Base-by-base conservation (phyloP, 1,140 invertebrate genomes). In the Bombyx mandarina region DNA sequence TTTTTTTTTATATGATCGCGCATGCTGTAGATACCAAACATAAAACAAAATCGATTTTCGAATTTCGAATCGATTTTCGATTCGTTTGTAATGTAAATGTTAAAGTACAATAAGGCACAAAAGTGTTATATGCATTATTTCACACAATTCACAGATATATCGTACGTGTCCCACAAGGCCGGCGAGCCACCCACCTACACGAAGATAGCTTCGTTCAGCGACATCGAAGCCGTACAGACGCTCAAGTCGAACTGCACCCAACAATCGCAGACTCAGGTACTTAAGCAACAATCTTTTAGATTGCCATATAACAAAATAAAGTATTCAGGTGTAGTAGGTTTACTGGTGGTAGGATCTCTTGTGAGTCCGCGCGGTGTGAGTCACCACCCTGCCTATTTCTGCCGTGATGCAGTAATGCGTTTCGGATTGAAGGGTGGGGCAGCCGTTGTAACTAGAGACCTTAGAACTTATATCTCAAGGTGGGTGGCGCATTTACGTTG, bases 161-260 rank as follows among this genome's bases (percentile, higher is more conserved):
- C 87, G 42, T 88, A 88, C 69, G 81, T 88, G 43, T 86, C 83
- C 1, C 87, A 89, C 73, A 82, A 87, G 57, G 83, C 87, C 1
- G 86, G 86, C 48, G 84, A 88, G 57, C 82, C 87, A 7, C 82
- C 85, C 0, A 86, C 82, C 7, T 88, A 88, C 63, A 88, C 77
- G 2, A 82, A 86, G 47, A 87, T 88, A 56, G 87, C 87, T 1
- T 82, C 87, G n/a, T 88, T 88, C 69, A 75, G 75, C 61, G 86
- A 88, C 56, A 86, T 88, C 44, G 81, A 84, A 43, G 87, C 87
- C 44, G 93, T 97, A 35, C 92, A 95, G 72, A 95, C 94, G 1
- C 84, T 96, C 54, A 91, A 94, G 44, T 93, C 93, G 10, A 94
- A 95, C 73, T 94, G 93, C 74, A 77, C 82, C 48, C 81, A 83